Evolutionary conservation across 2,888 invertebrate genomes (phyloP).

Genomic region (Conops quadrifasciatus): DNA sequence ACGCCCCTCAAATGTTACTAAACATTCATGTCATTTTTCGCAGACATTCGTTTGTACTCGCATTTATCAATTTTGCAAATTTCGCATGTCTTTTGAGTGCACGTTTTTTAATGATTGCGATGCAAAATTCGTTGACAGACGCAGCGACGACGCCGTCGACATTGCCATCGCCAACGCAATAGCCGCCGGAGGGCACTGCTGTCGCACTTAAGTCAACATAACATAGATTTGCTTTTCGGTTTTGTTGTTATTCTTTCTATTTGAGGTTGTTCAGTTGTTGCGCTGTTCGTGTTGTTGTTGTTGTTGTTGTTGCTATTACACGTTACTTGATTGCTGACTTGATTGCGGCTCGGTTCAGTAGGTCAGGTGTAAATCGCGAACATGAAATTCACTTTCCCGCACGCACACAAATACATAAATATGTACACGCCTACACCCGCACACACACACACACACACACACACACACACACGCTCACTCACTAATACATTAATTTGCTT

Average conservation of each 20-base stretch:
- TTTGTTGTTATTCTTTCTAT: constrained; percentile 12
- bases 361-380: background rate
- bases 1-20: no score
- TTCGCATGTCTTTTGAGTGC: no score
- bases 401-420: background rate
- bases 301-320: background rate
- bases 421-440: background rate
- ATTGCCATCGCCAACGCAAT: no score
- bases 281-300: constrained; percentile 4
- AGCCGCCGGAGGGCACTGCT: no score
- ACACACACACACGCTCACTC: constrained; percentile 30
- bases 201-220: no score
- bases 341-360: no score
- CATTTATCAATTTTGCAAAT: no score
- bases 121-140: no score
- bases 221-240: constrained; percentile 41
- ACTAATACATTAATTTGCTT: constrained; percentile 11
- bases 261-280: constrained; percentile 14
- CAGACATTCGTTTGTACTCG: no score
- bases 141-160: no score
- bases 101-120: no score
- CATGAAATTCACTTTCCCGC: background rate
- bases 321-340: background rate
- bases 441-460: constrained; percentile 20
- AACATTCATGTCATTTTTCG: no score